phyloP scores from a whole-genome alignment of 1,140 invertebrate genomes.

The Gyrodactylus salaris region DNA sequence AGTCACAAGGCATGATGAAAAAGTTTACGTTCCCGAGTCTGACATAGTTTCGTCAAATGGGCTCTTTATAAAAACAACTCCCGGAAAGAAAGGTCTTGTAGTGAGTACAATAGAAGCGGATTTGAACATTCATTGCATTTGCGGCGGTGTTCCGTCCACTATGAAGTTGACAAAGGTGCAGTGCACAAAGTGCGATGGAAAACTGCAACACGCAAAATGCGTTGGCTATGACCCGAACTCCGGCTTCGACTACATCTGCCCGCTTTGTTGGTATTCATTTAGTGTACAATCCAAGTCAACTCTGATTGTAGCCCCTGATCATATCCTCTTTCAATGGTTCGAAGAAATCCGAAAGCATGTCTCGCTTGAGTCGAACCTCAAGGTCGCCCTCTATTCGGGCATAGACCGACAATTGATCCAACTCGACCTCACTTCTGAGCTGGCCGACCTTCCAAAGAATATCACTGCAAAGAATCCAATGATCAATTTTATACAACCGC shows the following conservation, averaged over 20 bases:
- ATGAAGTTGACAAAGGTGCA: neutral
- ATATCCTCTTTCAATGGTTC: conserved; percentile 35
- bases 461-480: neutral
- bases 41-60: neutral
- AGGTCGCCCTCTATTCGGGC: neutral
- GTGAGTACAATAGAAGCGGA: neutral
- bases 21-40: neutral
- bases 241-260: neutral
- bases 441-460: neutral
- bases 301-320: conserved; percentile 34
- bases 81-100: neutral
- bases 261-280: conserved; percentile 13
- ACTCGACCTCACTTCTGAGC: neutral
- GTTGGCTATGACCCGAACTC: neutral
- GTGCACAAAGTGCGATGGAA: neutral
- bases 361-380: conserved; percentile 10
- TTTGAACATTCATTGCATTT: neutral
- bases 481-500: neutral
- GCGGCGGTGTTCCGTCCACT: neutral
- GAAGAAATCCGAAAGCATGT: conserved; percentile 36
- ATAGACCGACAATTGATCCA: neutral
- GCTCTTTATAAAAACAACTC: neutral
- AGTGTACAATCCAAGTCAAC: conserved; percentile 28
- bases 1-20: neutral
- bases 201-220: neutral